Conservation (phyloP, 2,888 invertebrate species). For the Drosophila kambysellisi region DNA sequence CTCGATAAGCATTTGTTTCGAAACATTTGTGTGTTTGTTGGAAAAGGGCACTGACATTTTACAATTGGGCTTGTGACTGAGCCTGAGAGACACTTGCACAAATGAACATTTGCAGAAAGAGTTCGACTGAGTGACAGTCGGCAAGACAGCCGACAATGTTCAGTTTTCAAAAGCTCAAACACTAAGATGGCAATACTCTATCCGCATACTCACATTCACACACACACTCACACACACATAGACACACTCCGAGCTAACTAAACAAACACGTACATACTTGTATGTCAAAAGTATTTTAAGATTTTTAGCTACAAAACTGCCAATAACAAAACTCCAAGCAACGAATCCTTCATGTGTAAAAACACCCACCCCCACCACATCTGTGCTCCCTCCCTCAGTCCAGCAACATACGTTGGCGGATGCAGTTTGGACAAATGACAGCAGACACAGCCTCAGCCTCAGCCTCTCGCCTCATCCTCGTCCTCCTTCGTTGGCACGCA, state of each 20-base stretch:
- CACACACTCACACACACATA: constrained; percentile 36
- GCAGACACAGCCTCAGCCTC: constrained; percentile 50
- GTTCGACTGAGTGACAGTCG: constrained; percentile 74
- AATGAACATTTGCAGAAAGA: constrained; percentile 70
- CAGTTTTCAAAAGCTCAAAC: constrained; percentile 71
- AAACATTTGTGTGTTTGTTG: constrained; percentile 6
- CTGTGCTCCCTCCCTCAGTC: not conserved
- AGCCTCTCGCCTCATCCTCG: constrained; percentile 18
- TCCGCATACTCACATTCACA: constrained; percentile 24
- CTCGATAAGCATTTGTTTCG: constrained; percentile 42
- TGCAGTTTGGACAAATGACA: constrained; percentile 77
- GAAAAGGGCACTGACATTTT: constrained; percentile 63
- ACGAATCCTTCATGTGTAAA: constrained; percentile 15
- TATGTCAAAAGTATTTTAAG: constrained; percentile 79
- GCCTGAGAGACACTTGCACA: constrained; percentile 63
- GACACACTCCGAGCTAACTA: constrained; percentile 47
- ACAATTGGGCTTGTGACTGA: constrained; percentile 64
- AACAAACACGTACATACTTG: constrained; percentile 68
- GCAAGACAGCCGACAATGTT: constrained; percentile 80
- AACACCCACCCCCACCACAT: not conserved
- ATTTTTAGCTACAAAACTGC: constrained; percentile 78
- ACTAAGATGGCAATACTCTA: constrained; percentile 70
- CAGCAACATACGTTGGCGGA: constrained; percentile 55
- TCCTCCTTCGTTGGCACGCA: constrained; percentile 17
- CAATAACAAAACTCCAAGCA: constrained; percentile 64